Base-by-base conservation (phyloP, 2,797 vertebrate genomes). In the Eurystomus glaucurus region DNA sequence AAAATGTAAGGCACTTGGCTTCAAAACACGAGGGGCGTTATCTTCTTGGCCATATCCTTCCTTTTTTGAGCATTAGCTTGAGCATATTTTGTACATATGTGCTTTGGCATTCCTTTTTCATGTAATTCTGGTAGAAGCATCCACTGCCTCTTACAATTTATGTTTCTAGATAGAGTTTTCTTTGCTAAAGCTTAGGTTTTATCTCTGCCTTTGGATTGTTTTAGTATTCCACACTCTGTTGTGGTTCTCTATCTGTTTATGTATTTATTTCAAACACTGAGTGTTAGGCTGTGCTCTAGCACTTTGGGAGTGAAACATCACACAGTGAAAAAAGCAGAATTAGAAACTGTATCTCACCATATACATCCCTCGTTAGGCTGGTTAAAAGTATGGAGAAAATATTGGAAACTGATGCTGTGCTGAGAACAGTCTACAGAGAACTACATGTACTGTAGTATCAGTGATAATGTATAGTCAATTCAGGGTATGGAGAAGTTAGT, bases 81-180 rank as follows among this genome's bases (percentile, higher is more conserved):
- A 65, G 8, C 2, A 3, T 39, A 14, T 68, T 86, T 58, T 77
- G 14, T 2, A 2, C 18, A 13, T 10, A 2, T 19, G 17, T 37
- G 9, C 21, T 83, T 76, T 31, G 17, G 10, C 6, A 19, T 90
- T 90, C 37, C 29, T 81, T 68, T 88, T 60, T 64, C 37, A 31
- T 0, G 0, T 41, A 65, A 25, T 57, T 70, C 31, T 29, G 29
- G 28, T 48, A n/a, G 19, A 78, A 65, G 14, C 4, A 52, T 31
- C 37, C 55, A 17, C 37, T 70, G 14, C 15, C 5, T 86, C 79
- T 64, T 61, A 14, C 0, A 16, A 6, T 58, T 85, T 33, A 10
- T 69, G 7, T 75, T 84, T 68, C 50, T 72, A 57, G 10, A n/a
- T 14, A 14, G 35, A 55, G 4, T 41, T 85, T 79, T 29, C 51